Conservation (phyloP, 2,797 vertebrate species). For the Dallia pectoralis region DNA sequence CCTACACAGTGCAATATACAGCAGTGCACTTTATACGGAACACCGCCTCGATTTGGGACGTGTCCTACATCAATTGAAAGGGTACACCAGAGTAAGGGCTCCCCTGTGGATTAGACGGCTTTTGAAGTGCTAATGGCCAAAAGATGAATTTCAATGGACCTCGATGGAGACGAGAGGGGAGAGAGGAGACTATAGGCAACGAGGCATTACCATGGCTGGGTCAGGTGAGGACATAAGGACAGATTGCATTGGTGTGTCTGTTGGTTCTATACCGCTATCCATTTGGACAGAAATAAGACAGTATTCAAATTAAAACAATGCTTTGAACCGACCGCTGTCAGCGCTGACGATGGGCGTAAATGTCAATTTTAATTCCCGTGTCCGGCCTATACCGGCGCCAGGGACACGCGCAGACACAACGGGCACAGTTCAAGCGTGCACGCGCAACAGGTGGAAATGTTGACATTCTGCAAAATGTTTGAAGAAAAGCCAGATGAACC, state of each 20-base stretch:
- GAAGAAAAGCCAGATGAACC: constrained; percentile 63
- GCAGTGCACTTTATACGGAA: not conserved
- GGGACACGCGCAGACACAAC: constrained; percentile 67
- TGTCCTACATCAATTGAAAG: constrained; percentile 41
- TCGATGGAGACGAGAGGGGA: constrained; percentile 10
- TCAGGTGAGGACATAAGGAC: not conserved
- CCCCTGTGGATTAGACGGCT: constrained; percentile 28
- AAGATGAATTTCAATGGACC: constrained; percentile 10
- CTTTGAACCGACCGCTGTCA: not conserved
- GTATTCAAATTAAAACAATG: not conserved
- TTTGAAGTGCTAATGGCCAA: constrained; percentile 17
- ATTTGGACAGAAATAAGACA: not conserved
- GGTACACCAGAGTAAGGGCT: constrained; percentile 41
- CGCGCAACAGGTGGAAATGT: constrained; percentile 71
- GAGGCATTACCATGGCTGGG: not conserved
- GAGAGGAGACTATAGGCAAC: not conserved
- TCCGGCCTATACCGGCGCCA: too few species aligned
- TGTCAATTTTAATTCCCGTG: too few species aligned
- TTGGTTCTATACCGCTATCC: not conserved
- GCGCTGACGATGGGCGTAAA: too few species aligned
- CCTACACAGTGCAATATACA: not conserved
- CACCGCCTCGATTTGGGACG: not conserved
- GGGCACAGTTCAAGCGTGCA: constrained; percentile 57
- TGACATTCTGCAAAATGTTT: constrained; percentile 69
- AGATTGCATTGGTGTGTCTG: not conserved